Evolutionary conservation across 2,113 vertebrate genomes (phyloP).

Genomic region (Tetrax tetrax): DNA sequence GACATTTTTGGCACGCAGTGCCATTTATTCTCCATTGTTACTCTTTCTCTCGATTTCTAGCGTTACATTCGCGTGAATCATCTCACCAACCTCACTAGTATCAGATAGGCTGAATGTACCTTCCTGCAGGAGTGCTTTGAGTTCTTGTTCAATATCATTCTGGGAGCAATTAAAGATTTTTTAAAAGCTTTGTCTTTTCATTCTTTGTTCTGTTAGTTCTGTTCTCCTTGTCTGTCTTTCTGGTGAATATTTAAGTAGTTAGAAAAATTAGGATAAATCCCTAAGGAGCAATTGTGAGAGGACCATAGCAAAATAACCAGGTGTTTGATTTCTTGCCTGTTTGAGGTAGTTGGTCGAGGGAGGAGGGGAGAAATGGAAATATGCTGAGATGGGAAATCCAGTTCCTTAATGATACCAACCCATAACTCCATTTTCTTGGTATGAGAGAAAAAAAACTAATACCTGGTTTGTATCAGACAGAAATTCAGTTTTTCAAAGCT

Average conservation of each 20-base stretch:
- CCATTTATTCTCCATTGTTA: constrained; percentile 13
- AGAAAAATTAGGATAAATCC: not conserved
- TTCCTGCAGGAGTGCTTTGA: not conserved
- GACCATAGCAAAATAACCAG: not conserved
- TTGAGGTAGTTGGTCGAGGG: not conserved
- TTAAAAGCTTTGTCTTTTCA: not conserved
- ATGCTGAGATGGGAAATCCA: not conserved
- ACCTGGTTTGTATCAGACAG: not conserved
- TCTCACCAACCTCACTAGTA: not conserved
- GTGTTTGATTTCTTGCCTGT: not conserved
- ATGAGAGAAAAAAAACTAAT: not conserved
- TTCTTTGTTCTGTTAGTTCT: not conserved
- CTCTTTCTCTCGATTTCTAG: constrained; percentile 3
- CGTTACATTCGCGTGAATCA: constrained; percentile 14
- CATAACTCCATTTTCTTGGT: not conserved
- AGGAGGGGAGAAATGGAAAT: not conserved
- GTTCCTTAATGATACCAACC: not conserved
- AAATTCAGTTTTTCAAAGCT: not conserved
- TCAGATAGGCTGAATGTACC: not conserved
- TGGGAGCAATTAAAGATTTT: not conserved
- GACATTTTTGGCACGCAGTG: constrained; percentile 11
- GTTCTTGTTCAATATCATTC: not conserved
- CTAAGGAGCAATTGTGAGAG: not conserved
- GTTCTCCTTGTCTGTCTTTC: not conserved
- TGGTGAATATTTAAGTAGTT: not conserved